Evolutionary conservation across 2,888 invertebrate genomes (phyloP).

Genomic region (Lithosia quadra): DNA sequence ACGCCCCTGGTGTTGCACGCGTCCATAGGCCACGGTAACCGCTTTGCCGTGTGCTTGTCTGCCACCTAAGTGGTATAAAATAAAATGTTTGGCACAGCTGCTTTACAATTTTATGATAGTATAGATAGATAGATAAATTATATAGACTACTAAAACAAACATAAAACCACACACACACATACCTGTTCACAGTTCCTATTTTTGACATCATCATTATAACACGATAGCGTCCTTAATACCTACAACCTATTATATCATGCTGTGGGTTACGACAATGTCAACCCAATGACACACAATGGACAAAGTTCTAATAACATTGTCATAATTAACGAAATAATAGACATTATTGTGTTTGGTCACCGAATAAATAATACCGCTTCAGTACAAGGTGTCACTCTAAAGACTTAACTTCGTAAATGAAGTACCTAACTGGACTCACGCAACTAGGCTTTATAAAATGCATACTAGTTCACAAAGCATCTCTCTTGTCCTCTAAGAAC

Average conservation of each 20-base stretch:
- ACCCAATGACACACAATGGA: slow-evolving; percentile 3
- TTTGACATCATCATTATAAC: not conserved
- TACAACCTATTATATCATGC: not conserved
- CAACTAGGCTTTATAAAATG: too few relatives aligned
- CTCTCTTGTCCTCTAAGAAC: too few relatives aligned
- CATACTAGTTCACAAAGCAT: too few relatives aligned
- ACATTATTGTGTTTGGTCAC: not conserved
- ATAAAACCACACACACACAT: not conserved
- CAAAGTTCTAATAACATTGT: slow-evolving; percentile 1
- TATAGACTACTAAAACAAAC: too few relatives aligned
- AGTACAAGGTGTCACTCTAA: not conserved
- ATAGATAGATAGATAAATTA: too few relatives aligned
- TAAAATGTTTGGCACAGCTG: too few relatives aligned
- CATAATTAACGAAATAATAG: slow-evolving; percentile 2
- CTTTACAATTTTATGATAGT: too few relatives aligned
- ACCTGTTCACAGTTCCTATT: not conserved
- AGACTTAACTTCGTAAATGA: not conserved
- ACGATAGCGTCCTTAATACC: not conserved
- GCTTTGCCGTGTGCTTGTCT: too few relatives aligned
- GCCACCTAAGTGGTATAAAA: too few relatives aligned
- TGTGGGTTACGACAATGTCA: not conserved
- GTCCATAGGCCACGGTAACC: too few relatives aligned
- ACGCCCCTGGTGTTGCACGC: too few relatives aligned
- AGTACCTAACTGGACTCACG: too few relatives aligned
- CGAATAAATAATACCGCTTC: not conserved